phyloP scores from a whole-genome alignment of 2,888 invertebrate genomes.

The Orchestes rusci region DNA sequence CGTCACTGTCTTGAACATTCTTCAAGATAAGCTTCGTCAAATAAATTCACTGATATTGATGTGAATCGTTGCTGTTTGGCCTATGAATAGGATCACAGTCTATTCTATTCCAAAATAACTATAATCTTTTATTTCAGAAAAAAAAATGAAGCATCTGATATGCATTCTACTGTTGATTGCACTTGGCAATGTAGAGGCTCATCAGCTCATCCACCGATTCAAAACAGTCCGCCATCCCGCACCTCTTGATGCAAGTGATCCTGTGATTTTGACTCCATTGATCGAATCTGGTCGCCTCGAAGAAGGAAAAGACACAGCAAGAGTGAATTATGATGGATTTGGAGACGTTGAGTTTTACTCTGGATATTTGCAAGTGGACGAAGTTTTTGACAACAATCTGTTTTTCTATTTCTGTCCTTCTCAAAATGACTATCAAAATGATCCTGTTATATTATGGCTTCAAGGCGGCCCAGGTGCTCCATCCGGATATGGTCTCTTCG shows the following conservation, averaged over 20 bases:
- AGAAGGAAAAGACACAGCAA: conserved; percentile 50
- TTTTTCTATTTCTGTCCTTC: conserved; percentile 89
- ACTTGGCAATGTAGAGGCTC: neutral
- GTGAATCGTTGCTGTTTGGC: too few relatives aligned
- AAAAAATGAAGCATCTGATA: neutral
- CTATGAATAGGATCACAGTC: too few relatives aligned
- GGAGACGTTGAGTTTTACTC: conserved; percentile 58
- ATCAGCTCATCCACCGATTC: neutral
- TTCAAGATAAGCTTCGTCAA: too few relatives aligned
- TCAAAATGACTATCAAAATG: conserved; percentile 43
- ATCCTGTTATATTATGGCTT: conserved; percentile 71
- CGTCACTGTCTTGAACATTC: too few relatives aligned
- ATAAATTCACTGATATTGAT: too few relatives aligned
- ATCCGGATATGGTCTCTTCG: conserved; percentile 23
- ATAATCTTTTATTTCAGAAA: too few relatives aligned
- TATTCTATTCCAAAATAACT: too few relatives aligned
- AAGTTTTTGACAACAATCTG: conserved; percentile 64
- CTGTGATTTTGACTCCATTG: conserved; percentile 68
- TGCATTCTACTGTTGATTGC: neutral
- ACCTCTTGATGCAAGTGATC: conserved; percentile 38
- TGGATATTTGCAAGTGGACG: conserved; percentile 74
- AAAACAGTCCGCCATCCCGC: neutral
- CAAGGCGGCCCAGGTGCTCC: conserved; percentile 68
- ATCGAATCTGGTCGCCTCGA: conserved; percentile 63
- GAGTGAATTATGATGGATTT: conserved; percentile 44